phyloP scores from a whole-genome alignment of 2,888 invertebrate species.

The Rapana venosa region DNA sequence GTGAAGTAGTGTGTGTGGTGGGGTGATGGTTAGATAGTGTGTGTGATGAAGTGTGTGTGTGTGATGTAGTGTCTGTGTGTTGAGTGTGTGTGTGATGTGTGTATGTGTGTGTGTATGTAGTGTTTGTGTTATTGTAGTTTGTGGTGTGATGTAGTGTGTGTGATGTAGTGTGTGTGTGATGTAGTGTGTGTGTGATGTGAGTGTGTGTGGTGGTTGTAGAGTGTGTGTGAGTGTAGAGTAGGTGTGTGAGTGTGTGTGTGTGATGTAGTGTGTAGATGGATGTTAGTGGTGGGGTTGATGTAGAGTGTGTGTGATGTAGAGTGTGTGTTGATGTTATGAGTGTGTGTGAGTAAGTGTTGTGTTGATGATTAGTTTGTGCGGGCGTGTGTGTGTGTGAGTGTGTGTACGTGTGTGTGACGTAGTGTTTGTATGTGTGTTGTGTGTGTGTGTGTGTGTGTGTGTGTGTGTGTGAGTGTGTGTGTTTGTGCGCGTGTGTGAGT shows the following conservation, averaged over 20 bases:
- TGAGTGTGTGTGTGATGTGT: too few relatives aligned
- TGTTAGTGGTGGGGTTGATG: background rate
- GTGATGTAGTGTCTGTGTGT: too few relatives aligned
- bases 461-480: constrained; percentile 3
- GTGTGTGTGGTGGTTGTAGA: background rate
- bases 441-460: background rate
- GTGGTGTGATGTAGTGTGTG: too few relatives aligned
- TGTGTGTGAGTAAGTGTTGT: too few relatives aligned
- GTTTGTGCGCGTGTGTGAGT: background rate
- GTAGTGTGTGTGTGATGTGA: background rate
- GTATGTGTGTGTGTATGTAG: too few relatives aligned
- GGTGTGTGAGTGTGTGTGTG: constrained; percentile 15
- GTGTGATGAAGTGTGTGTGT: too few relatives aligned
- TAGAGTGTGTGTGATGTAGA: background rate
- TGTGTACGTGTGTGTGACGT: background rate
- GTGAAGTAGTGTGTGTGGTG: too few relatives aligned
- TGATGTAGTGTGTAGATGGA: background rate
- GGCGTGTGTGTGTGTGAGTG: background rate
- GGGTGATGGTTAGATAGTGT: too few relatives aligned
- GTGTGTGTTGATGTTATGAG: background rate
- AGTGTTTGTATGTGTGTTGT: constrained; percentile 4
- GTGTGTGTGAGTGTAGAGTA: too few relatives aligned
- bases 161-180: too few relatives aligned
- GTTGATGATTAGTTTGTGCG: background rate
- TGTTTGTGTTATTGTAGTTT: too few relatives aligned